These are phyloP conservation scores for Eurytoma californica DNA, from an alignment of 2,888 invertebrate species.

Conservation along the genomic window DNA sequence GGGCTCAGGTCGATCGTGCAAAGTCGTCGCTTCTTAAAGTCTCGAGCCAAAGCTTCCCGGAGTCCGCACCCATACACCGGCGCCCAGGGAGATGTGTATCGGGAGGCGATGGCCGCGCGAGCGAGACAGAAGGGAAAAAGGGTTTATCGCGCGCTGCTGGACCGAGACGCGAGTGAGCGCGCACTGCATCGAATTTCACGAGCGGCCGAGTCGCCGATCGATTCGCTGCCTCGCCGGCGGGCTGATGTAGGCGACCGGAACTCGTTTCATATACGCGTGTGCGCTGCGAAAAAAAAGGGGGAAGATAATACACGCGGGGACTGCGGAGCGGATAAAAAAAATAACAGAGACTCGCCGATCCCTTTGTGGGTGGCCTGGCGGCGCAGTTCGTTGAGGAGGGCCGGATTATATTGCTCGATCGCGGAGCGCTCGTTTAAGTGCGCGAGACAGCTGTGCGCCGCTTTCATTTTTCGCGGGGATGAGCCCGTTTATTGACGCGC, in stretches of 20 bases:
- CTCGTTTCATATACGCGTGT: slow-evolving; percentile 7
- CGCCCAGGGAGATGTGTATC: slow-evolving; percentile 9
- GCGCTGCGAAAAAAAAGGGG: not conserved
- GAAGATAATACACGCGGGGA: slow-evolving; percentile 13
- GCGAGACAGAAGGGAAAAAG: slow-evolving; percentile 7
- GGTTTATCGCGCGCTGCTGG: slow-evolving; percentile 33
- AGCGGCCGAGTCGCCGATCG: slow-evolving; percentile 45
- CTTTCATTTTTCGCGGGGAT: slow-evolving; percentile 39
- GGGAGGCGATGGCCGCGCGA: not conserved
- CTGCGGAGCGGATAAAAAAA: slow-evolving; percentile 2
- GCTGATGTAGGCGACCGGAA: not conserved
- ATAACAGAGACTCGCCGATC: not conserved
- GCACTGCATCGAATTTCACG: slow-evolving; percentile 47
- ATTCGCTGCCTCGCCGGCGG: slow-evolving; percentile 9
- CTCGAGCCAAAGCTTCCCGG: slow-evolving; percentile 24
- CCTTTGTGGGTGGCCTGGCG: slow-evolving; percentile 19
- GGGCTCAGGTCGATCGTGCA: slow-evolving; percentile 11
- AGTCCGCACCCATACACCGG: too few relatives aligned
- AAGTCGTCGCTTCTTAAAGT: slow-evolving; percentile 28
- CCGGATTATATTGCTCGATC: slow-evolving; percentile 34
- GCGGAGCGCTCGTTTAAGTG: slow-evolving; percentile 15
- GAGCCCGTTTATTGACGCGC: slow-evolving; percentile 23
- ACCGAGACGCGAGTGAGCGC: slow-evolving; percentile 8
- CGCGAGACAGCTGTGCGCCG: slow-evolving; percentile 10
- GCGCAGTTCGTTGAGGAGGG: slow-evolving; percentile 42